Base-by-base conservation (phyloP, 1,140 invertebrate genomes). In the Cecropterus lyciades region DNA sequence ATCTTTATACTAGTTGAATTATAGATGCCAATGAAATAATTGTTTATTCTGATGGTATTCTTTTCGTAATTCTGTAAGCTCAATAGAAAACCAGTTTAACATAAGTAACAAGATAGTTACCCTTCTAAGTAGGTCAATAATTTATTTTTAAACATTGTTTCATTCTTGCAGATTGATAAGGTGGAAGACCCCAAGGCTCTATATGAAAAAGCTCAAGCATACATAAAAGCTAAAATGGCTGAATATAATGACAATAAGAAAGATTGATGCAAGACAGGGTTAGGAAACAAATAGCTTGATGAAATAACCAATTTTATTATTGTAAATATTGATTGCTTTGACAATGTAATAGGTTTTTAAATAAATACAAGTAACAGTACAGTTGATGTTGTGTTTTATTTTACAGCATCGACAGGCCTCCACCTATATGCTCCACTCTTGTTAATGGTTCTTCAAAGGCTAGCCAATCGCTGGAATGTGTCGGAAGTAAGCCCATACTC, bases 401-500 rank as follows among this genome's bases (percentile, higher is more conserved):
- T 83, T 83, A 91, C 72, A 93, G 85, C 77, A 97, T 94, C 51
- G 95, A 93, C 65, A 97, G 85, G 64, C 98, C 97, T 62, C 97
- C 98, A 37, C 97, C 97, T 76, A 96, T 96, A 93, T 96, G 97
- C 92, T 99, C 98, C 64, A 97, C 93, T 85, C 96, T 94, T 70
- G 95, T 94, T 89, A 97, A 97, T 6, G 98, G 97, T 87, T 99
- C 97, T 30, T 99, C 97, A 94, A 99, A 99, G 42, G 98, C 98
- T 33, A 99, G 92, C 99, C 99, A 99, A 93, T 99, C 99, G 30
- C 98, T 99, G 6, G 98, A 95, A 93, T 99, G 98, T 48, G 98
- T 99, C 13, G 99, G 99, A 20, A 99, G 92, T 13, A 99, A 89
- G 10, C 99, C 99, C 98, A 99, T 99, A 49, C 97, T 98, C 75